A percentile compares a stretch with the other conserved stretches of the same genome.
phyloP scores from a whole-genome alignment of 1,140 invertebrate species.

The Homalodisca vitripennis region DNA sequence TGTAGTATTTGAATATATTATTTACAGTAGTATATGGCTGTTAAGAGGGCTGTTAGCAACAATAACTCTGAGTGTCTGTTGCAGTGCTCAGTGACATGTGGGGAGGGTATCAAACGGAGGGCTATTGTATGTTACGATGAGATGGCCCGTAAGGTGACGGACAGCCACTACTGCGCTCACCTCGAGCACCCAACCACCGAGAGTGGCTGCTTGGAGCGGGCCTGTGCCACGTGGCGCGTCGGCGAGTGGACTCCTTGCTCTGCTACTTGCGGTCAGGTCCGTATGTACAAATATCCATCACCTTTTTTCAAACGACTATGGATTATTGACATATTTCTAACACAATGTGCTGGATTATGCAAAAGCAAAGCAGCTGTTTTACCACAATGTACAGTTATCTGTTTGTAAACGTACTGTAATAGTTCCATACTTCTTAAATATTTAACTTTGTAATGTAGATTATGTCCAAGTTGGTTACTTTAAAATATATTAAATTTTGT shows the following conservation, averaged over 20 bases:
- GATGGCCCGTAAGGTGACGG: slow-evolving; percentile 31
- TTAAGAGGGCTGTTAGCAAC: background rate
- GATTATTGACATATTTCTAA: too few species aligned
- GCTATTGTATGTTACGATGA: slow-evolving; percentile 49
- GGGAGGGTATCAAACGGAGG: slow-evolving; percentile 43
- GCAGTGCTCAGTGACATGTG: slow-evolving; percentile 53
- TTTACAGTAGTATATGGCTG: background rate
- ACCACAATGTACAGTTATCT: too few species aligned
- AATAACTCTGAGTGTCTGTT: background rate
- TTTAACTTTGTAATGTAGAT: too few species aligned
- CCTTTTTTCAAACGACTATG: too few species aligned
- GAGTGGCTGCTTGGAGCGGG: slow-evolving; percentile 30
- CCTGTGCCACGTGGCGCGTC: slow-evolving; percentile 49
- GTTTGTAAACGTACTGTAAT: too few species aligned
- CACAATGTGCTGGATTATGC: too few species aligned
- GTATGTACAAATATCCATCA: too few species aligned
- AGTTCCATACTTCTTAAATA: too few species aligned
- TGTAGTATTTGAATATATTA: background rate
- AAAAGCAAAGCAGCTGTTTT: too few species aligned
- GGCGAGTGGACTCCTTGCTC: slow-evolving; percentile 49
- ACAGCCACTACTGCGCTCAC: slow-evolving; percentile 32
- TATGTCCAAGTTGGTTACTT: too few species aligned
- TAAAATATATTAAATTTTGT: too few species aligned
- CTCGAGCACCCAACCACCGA: slow-evolving; percentile 9
- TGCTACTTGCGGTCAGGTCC: slow-evolving; percentile 47